A percentile compares a stretch with the other conserved stretches of the same genome.
Conservation (phyloP, 2,797 vertebrate genomes). For the Enteromius unitaeniatus region DNA sequence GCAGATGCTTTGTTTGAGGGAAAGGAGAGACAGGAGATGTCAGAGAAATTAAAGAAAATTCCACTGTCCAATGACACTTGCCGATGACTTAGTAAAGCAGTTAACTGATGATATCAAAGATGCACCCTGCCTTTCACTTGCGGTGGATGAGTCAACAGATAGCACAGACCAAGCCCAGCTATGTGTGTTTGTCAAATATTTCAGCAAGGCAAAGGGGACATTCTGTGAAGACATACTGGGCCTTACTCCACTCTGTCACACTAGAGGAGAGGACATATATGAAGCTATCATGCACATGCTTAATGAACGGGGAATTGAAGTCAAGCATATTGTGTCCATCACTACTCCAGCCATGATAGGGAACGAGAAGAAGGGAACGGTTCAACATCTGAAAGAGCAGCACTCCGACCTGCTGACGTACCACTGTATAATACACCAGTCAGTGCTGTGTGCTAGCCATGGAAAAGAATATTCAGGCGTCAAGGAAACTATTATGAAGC, state of each 20-base stretch:
- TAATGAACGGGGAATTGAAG: neutral
- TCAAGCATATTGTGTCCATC: conserved; percentile 26
- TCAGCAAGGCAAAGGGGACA: conserved; percentile 28
- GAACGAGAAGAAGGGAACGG: conserved; percentile 26
- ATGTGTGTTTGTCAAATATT: conserved; percentile 26
- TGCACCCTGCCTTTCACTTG: too few species aligned
- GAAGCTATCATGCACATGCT: neutral
- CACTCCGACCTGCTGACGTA: conserved; percentile 43
- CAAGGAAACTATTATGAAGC: conserved; percentile 47
- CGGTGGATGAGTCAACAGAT: too few species aligned
- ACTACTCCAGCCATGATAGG: conserved; percentile 46
- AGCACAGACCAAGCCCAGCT: too few species aligned
- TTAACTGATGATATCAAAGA: too few species aligned
- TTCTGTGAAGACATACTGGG: conserved; percentile 15
- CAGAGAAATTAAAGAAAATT: too few species aligned
- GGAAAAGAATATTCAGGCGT: conserved; percentile 44
- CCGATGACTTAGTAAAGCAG: too few species aligned
- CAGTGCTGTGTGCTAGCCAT: conserved; percentile 49
- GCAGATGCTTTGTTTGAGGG: too few species aligned
- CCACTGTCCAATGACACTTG: too few species aligned
- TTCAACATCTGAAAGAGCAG: conserved; percentile 16
- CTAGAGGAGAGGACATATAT: conserved; percentile 2
- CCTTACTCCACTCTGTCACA: conserved; percentile 4
- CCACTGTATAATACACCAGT: conserved; percentile 50
- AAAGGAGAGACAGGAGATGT: too few species aligned